Evolutionary conservation across 2,113 vertebrate species (phyloP), one percentile per base, ranked within the genome.

Genomic region (Phocoena sinus): DNA sequence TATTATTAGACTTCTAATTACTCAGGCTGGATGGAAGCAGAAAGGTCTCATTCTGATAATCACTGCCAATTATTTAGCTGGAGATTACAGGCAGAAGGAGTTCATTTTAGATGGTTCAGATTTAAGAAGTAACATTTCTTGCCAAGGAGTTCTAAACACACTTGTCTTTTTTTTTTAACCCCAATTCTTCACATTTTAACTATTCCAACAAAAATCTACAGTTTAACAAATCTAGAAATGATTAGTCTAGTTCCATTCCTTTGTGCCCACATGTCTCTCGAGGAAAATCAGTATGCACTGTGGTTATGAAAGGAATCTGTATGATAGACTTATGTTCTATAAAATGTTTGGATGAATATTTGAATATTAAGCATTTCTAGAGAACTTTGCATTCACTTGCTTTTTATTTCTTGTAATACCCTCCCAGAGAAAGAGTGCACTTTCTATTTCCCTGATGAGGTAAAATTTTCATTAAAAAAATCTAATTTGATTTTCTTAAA

Each of bases 1-100:
- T 96, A 89, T 97, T 96, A 93, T 95, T 98, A 96, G 95, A 67
- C 33, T 96, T 91, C n/a, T 91, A 87, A 96, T 98, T 97, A 97
- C 73, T 94, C 21, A 20, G 80, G 67, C 91, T 94, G 41, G 58
- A 58, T 97, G 50, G 56, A 91, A 93, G 76, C 31, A 91, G 93
- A 91, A 94, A 74, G 82, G 60, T 71, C 73, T 97, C 47, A 15
- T 95, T 95, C 91, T 95, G 96, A 62, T 33, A 96, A 63, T 93
- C 94, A 94, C 91, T 84, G 76, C 84, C 93, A 93, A 0, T 89
- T 93, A 85, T 65, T 89, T 95, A 92, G 81, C 86, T 63, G 26
- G 81, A 85, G 63, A 89, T 87, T 56, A 60, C 9, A 84, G 80
- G 15, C 83, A 77, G 58, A 84, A 95, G 47, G 41, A 68, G 25